phyloP scores from a whole-genome alignment of 1,140 invertebrate genomes.

The Cyclargus thomasi region DNA sequence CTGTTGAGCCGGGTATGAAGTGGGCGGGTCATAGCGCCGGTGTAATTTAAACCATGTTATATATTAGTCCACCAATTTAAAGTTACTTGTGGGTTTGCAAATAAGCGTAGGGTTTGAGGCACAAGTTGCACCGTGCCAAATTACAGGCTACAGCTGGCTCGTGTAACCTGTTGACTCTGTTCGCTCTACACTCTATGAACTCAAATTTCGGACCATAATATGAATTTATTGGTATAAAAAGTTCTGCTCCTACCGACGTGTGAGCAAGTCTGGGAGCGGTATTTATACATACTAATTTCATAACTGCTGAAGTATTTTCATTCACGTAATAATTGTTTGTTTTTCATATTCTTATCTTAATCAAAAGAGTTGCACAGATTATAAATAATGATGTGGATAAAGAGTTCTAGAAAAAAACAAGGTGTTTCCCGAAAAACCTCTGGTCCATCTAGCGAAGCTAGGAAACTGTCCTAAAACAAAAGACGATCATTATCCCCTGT shows the following conservation, averaged over 20 bases:
- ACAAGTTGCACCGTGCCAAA: constrained; percentile 58
- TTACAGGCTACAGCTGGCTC: constrained; percentile 60
- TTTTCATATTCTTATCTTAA: too few species aligned
- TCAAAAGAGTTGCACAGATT: too few species aligned
- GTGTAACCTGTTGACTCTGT: constrained; percentile 69
- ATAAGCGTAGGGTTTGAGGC: constrained; percentile 54
- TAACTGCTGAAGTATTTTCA: too few species aligned
- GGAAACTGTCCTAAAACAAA: background rate
- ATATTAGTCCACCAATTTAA: constrained; percentile 64
- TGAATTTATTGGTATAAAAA: background rate
- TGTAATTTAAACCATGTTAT: constrained; percentile 43
- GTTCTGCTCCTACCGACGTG: background rate
- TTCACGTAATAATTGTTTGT: too few species aligned
- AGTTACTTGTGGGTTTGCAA: constrained; percentile 62
- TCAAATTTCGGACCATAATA: background rate
- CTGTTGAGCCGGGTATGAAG: constrained; percentile 27
- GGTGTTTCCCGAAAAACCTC: too few species aligned
- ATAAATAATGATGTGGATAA: too few species aligned
- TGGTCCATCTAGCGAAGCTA: too few species aligned
- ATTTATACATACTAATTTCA: too few species aligned
- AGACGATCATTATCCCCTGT: background rate
- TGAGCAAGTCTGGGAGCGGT: too few species aligned
- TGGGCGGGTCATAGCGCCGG: constrained; percentile 32
- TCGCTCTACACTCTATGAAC: background rate
- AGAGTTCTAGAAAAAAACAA: too few species aligned